Conservation (phyloP, 2,888 invertebrate species). For the Melanophora roralis region DNA sequence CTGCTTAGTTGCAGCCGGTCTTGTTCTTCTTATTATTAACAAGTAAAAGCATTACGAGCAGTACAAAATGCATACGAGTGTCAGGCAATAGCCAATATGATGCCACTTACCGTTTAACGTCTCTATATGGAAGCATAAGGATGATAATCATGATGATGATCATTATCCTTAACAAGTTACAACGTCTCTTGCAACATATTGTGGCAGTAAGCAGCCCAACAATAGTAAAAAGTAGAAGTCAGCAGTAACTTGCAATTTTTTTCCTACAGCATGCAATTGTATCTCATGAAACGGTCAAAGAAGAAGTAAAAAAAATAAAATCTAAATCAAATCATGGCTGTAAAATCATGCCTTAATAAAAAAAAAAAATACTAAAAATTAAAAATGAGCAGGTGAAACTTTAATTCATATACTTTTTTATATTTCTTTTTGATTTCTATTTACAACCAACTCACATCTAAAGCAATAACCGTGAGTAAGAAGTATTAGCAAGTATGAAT, state of each 20-base stretch:
- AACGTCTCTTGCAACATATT: background rate
- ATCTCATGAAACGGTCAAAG: constrained; percentile 12
- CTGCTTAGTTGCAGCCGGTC: background rate
- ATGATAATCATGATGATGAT: constrained; percentile 13
- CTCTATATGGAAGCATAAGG: constrained; percentile 39
- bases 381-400: constrained; percentile 63
- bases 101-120: constrained; percentile 40
- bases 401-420: constrained; percentile 17
- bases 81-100: constrained; percentile 17
- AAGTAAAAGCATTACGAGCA: too few relatives aligned
- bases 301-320: constrained; percentile 8
- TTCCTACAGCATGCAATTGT: constrained; percentile 39
- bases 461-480: constrained; percentile 38
- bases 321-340: constrained; percentile 46
- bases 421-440: constrained; percentile 9
- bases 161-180: background rate
- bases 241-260: constrained; percentile 26
- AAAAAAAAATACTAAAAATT: constrained; percentile 62
- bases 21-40: constrained; percentile 13
- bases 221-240: constrained; percentile 27
- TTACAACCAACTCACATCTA: constrained; percentile 42
- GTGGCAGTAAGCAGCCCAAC: constrained; percentile 1
- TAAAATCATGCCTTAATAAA: constrained; percentile 57
- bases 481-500: constrained; percentile 37
- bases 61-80: constrained; percentile 25